phyloP scores from a whole-genome alignment of 2,113 vertebrate genomes.

The Nicator chloris region DNA sequence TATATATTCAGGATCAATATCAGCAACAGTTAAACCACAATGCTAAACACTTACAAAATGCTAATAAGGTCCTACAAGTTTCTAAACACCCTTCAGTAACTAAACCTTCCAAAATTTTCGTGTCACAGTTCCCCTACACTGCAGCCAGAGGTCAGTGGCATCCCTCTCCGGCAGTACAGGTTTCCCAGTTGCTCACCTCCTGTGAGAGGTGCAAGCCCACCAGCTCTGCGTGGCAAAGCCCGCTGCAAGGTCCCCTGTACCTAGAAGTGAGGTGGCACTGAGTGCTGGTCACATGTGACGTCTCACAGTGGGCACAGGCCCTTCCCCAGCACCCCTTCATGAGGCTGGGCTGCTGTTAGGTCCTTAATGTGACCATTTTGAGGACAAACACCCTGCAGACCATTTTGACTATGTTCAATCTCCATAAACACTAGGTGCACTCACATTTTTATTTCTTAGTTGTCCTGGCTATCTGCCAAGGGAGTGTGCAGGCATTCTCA shows the following conservation, averaged over 20 bases:
- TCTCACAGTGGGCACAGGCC: not conserved
- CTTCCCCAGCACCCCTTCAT: accelerated
- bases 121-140: not conserved
- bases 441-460: not conserved
- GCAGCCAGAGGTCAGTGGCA: not conserved
- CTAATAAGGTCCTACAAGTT: not conserved
- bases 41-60: not conserved
- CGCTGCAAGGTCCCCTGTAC: not conserved
- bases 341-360: not conserved
- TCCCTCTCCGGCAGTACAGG: accelerated
- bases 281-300: not conserved
- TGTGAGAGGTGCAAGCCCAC: accelerated
- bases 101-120: not conserved
- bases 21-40: not conserved
- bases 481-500: not conserved
- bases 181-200: not conserved
- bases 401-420: not conserved
- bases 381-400: not conserved
- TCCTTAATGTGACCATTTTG: not conserved
- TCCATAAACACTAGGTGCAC: not conserved
- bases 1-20: not conserved
- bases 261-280: not conserved
- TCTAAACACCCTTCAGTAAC: not conserved
- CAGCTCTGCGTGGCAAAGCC: not conserved
- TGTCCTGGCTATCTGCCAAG: not conserved